phyloP scores from a whole-genome alignment of 2,888 invertebrate genomes.

The Ochropleura leucogaster region DNA sequence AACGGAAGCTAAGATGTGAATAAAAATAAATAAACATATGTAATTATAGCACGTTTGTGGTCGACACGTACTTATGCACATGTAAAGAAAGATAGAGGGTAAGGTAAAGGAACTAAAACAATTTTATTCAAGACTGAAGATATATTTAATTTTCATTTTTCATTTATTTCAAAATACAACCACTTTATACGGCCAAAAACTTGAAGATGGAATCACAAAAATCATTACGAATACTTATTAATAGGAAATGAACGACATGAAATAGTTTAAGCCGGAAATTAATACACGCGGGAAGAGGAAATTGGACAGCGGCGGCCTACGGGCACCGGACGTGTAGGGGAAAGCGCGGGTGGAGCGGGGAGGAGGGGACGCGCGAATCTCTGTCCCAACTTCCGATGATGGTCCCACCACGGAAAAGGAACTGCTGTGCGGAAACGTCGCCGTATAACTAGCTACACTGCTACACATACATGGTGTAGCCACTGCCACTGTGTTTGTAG shows the following conservation, averaged over 20 bases:
- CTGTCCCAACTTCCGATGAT: conserved; percentile 82
- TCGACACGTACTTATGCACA: neutral
- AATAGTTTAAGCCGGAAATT: conserved; percentile 87
- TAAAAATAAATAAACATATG: conserved; percentile 28
- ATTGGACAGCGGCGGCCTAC: conserved; percentile 85
- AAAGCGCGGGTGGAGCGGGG: conserved; percentile 68
- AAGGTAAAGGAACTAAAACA: neutral
- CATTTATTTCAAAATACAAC: neutral
- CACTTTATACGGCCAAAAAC: conserved; percentile 2
- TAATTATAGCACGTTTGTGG: conserved; percentile 6
- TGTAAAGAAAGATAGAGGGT: neutral
- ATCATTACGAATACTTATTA: conserved; percentile 69
- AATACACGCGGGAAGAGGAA: conserved; percentile 89
- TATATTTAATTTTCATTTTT: neutral
- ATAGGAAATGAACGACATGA: conserved; percentile 84
- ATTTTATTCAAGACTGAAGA: neutral
- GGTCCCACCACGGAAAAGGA: conserved; percentile 79
- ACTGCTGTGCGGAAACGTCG: conserved; percentile 67
- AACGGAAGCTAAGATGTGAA: conserved; percentile 49
- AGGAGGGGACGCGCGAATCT: conserved; percentile 77
- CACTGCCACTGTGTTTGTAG: conserved; percentile 24
- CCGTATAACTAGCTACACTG: conserved; percentile 34
- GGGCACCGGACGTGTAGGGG: conserved; percentile 82
- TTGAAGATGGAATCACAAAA: conserved; percentile 56
- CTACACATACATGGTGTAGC: conserved; percentile 18